A percentile compares a stretch with the other conserved stretches of the same genome.
Evolutionary conservation across 2,888 invertebrate genomes (phyloP).

Genomic region (Perithous albicinctus): DNA sequence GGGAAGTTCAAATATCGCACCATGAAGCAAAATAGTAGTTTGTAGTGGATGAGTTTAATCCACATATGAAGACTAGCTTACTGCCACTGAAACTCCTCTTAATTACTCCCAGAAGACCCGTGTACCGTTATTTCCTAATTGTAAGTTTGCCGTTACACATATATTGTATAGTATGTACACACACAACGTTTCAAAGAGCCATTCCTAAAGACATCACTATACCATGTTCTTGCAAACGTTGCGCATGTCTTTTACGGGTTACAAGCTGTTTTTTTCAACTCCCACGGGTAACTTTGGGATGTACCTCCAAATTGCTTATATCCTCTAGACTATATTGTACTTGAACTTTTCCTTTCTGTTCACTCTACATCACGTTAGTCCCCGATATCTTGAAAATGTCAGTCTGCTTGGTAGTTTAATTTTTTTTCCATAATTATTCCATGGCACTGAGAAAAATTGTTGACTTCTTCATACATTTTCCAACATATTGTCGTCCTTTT

Average conservation of each 20-base stretch:
- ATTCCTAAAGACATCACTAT: not conserved
- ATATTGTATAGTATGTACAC: not conserved
- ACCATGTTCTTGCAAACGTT: not conserved
- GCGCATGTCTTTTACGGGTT: not conserved
- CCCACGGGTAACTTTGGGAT: slow-evolving; percentile 13
- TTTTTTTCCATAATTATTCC: not conserved
- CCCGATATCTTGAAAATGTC: not conserved
- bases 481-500: too few species aligned
- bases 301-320: slow-evolving; percentile 21
- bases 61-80: slow-evolving; percentile 32
- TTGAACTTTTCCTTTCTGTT: slow-evolving; percentile 5
- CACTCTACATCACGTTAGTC: not conserved
- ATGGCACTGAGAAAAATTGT: too few species aligned
- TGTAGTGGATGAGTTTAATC: slow-evolving; percentile 34
- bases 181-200: not conserved
- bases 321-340: slow-evolving; percentile 1
- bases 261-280: not conserved
- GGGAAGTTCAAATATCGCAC: not conserved
- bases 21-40: slow-evolving; percentile 1
- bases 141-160: slow-evolving; percentile 36
- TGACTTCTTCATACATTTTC: too few species aligned
- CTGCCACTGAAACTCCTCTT: slow-evolving; percentile 30
- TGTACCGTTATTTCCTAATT: slow-evolving; percentile 47
- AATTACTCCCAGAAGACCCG: slow-evolving; percentile 44
- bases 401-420: not conserved